A percentile compares a stretch with the other conserved stretches of the same genome.
Conservation (phyloP, 92 coral and sea anemone species). For the Paramuricea clavata region DNA sequence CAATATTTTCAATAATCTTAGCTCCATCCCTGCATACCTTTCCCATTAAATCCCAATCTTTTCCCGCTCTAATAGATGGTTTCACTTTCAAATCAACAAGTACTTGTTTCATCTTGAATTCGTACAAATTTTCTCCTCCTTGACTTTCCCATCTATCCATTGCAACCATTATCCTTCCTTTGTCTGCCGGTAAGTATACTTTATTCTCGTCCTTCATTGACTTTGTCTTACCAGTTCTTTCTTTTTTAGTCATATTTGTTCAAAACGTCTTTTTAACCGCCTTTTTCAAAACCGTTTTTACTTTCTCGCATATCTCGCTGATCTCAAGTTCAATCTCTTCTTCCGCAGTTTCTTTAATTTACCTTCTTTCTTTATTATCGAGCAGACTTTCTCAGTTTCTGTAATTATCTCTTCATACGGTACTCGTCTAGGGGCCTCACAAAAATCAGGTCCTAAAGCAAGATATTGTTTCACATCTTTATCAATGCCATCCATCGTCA, state of each 20-base stretch:
- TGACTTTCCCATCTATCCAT: too few relatives aligned
- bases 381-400: neutral
- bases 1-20: neutral
- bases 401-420: neutral
- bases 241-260: neutral
- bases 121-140: too few relatives aligned
- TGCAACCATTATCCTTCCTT: neutral
- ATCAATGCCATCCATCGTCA: too few relatives aligned
- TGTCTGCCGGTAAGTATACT: neutral
- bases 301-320: neutral
- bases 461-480: too few relatives aligned
- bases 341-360: too few relatives aligned
- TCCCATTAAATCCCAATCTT: too few relatives aligned
- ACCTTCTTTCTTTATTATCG: too few relatives aligned
- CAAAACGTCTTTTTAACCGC: neutral
- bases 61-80: too few relatives aligned
- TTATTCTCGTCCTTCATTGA: neutral
- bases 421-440: neutral
- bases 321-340: too few relatives aligned
- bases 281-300: neutral
- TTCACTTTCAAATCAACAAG: too few relatives aligned
- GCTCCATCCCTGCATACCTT: too few relatives aligned
- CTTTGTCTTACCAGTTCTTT: neutral
- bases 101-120: too few relatives aligned
- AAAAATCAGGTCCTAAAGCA: neutral